These are phyloP conservation scores for Ladona fulva DNA, from an alignment of 1,140 invertebrate genomes.

Conservation along the genomic window DNA sequence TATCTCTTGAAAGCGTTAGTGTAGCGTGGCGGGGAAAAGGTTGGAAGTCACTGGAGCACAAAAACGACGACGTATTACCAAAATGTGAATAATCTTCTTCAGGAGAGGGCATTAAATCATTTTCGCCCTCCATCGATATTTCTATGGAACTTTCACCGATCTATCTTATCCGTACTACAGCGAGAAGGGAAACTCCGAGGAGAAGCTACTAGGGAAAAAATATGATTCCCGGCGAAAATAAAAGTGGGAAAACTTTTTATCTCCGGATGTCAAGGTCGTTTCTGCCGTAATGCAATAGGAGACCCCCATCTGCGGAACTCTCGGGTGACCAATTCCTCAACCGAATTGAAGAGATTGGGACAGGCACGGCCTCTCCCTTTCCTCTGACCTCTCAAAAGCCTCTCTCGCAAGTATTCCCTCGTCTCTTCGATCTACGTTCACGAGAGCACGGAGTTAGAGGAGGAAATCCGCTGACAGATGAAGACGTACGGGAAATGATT, in stretches of 20 bases:
- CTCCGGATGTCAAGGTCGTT: not conserved
- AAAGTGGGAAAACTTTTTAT: not conserved
- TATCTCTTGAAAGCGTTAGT: too few species aligned
- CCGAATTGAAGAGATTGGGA: not conserved
- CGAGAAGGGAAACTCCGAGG: not conserved
- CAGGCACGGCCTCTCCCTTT: not conserved
- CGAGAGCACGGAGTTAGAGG: too few species aligned
- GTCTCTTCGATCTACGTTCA: too few species aligned
- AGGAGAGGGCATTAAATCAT: not conserved
- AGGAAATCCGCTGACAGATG: too few species aligned
- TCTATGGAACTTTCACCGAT: not conserved
- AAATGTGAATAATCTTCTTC: too few species aligned
- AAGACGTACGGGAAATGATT: too few species aligned
- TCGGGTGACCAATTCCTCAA: not conserved
- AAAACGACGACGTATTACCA: too few species aligned
- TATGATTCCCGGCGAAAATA: not conserved
- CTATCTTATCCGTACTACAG: not conserved
- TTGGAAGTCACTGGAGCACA: too few species aligned
- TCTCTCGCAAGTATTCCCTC: too few species aligned
- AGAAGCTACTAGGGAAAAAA: not conserved
- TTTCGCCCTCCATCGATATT: not conserved
- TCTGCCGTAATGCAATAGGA: not conserved
- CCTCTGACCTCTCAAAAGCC: not conserved
- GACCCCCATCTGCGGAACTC: not conserved
- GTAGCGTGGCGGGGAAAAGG: too few species aligned